Evolutionary conservation across 1,140 invertebrate species (phyloP), one percentile per base, ranked within the genome.

Genomic region (Nephotettix cincticeps): DNA sequence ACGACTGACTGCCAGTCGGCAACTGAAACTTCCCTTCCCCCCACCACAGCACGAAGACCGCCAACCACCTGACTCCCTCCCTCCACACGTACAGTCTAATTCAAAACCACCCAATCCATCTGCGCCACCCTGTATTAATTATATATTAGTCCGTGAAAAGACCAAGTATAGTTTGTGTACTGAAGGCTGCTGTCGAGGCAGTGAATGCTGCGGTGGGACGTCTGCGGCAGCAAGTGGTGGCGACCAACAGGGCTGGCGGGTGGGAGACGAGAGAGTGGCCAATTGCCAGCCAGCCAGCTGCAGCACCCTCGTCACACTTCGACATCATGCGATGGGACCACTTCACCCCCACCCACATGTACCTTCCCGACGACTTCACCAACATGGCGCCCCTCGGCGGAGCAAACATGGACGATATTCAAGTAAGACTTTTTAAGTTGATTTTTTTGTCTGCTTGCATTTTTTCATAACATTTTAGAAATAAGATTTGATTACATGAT

Each of bases 321-420:
- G 94, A 97, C 83, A 86, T 96, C 67, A 83, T 94, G 23, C 87
- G 86, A 27, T 96, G 93, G 91, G 87, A 90, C 25, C 90, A 92
- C 78, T 93, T 97, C 77, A 96, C 95, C 78, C 82, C 83, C 47
- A 90, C 90, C n/a, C 90, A 96, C 79, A 86, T 91, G 21, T 94
- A 90, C 78, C 84, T 91, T 76, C 85, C 88, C 4, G 87, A 88
- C 77, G 90, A 93, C 76, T 89, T 89, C 76, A 82, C 82, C 43
- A 88, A 85, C 58, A 76, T 90, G 1, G 81, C 82, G 54, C 77
- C 83, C 54, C 82, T 90, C 23, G 82, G 80, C 77, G 86, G 85
- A 70, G 85, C 86, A 21, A 86, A 89, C 73, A 86, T 86, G 74
- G 72, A 83, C 68, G 92, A 94, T 81, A 84, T 93, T 56, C 79